Evolutionary conservation across 2,797 vertebrate genomes (phyloP).

Genomic region (Chrysocyon brachyurus): DNA sequence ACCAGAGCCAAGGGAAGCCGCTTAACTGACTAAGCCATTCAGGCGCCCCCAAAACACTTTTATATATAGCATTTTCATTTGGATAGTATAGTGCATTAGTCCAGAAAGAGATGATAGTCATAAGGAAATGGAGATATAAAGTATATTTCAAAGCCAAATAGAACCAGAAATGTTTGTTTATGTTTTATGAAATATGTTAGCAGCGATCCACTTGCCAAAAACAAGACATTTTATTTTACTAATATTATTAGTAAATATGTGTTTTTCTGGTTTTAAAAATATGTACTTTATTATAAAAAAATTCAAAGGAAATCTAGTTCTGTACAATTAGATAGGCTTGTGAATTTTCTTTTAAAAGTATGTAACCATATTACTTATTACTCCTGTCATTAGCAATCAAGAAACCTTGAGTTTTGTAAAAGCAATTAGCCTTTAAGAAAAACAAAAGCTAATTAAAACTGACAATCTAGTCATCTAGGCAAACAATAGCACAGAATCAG

Average conservation of each 20-base stretch:
- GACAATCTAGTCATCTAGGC: slow-evolving; percentile 88
- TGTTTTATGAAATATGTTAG: slow-evolving; percentile 76
- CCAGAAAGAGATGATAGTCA: neutral
- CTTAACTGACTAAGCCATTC: neutral
- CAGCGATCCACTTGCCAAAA: slow-evolving; percentile 75
- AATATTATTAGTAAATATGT: slow-evolving; percentile 82
- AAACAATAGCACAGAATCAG: slow-evolving; percentile 81
- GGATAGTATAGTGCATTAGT: neutral
- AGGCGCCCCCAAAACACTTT: neutral
- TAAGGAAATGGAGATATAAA: slow-evolving; percentile 7
- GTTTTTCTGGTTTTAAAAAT: slow-evolving; percentile 83
- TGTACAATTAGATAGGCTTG: slow-evolving; percentile 80
- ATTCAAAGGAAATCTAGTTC: slow-evolving; percentile 83
- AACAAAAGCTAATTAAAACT: slow-evolving; percentile 91
- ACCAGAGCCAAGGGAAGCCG: neutral
- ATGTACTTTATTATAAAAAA: slow-evolving; percentile 80
- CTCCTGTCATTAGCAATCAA: slow-evolving; percentile 89
- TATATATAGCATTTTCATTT: neutral
- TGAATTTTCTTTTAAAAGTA: slow-evolving; percentile 86
- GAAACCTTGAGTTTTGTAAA: slow-evolving; percentile 88
- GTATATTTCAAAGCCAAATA: slow-evolving; percentile 53
- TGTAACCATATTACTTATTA: slow-evolving; percentile 86
- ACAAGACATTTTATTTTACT: slow-evolving; percentile 71
- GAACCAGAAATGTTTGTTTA: slow-evolving; percentile 57
- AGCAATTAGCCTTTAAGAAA: slow-evolving; percentile 89